Percentiles rank a stretch among this genome's conserved stretches.
phyloP scores from a whole-genome alignment of 2,888 invertebrate species.

The Uropetala carovei region DNA sequence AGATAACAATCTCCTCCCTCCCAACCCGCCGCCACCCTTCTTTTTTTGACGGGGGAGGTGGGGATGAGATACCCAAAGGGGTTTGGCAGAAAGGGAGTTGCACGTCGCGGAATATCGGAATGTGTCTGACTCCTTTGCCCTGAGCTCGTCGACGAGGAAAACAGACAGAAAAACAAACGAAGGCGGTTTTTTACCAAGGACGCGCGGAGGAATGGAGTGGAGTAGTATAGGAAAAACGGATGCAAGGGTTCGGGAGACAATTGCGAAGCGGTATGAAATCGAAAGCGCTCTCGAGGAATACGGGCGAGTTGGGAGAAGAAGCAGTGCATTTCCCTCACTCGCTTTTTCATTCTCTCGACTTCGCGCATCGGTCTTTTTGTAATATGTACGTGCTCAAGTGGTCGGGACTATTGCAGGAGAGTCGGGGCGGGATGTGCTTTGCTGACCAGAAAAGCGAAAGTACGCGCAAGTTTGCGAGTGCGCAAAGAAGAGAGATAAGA shows the following conservation, averaged over 20 bases:
- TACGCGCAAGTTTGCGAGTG: no score
- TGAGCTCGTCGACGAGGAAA: neutral
- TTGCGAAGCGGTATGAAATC: neutral
- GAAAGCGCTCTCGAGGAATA: neutral
- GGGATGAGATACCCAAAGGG: no score
- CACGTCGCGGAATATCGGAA: no score
- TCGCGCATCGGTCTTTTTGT: neutral
- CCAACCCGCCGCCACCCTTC: no score
- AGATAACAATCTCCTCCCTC: no score
- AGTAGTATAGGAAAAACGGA: neutral
- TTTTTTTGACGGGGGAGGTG: no score
- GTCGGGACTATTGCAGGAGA: neutral
- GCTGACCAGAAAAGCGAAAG: neutral
- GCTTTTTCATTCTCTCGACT: neutral
- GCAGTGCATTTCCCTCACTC: neutral
- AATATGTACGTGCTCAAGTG: neutral
- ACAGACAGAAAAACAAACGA: neutral
- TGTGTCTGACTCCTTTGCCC: no score
- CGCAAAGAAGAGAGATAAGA: no score
- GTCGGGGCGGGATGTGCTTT: neutral
- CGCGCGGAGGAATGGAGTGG: neutral
- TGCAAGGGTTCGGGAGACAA: neutral
- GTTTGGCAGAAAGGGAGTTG: no score
- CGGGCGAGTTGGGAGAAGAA: neutral
- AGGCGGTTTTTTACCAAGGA: conserved; percentile 7